Evolutionary conservation across 1,140 invertebrate genomes (phyloP).

Genomic region (Trachelipus rathkii): DNA sequence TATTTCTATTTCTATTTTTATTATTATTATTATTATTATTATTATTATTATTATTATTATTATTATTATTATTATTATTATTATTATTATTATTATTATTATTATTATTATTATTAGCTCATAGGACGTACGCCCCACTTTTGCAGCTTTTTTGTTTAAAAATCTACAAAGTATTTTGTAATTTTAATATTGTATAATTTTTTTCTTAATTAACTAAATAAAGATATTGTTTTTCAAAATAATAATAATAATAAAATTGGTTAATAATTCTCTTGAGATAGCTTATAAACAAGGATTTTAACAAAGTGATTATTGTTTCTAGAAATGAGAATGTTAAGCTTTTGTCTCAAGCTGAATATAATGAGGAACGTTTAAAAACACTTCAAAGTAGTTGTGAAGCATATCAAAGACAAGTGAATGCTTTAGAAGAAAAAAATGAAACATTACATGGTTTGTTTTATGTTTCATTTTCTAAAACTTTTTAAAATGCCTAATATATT

Average conservation of each 20-base stretch:
- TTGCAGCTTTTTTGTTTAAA: too few relatives aligned
- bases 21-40: too few relatives aligned
- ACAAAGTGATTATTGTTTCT: not conserved
- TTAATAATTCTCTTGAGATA: not conserved
- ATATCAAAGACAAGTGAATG: constrained; percentile 77
- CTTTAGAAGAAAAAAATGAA: constrained; percentile 77
- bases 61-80: too few relatives aligned
- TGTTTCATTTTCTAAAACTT: too few relatives aligned
- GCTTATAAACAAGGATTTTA: not conserved
- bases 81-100: too few relatives aligned
- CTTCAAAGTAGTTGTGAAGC: constrained; percentile 72
- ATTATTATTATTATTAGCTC: too few relatives aligned
- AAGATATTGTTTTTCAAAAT: not conserved
- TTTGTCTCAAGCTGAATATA: constrained; percentile 66
- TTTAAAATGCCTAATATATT: too few relatives aligned
- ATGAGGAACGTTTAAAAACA: constrained; percentile 75
- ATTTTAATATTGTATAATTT: not conserved
- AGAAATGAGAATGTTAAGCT: constrained; percentile 64
- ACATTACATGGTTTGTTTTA: constrained; percentile 56
- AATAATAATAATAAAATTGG: too few relatives aligned
- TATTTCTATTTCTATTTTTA: too few relatives aligned
- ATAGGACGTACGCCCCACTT: too few relatives aligned
- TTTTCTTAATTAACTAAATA: not conserved
- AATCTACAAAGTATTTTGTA: too few relatives aligned
- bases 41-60: too few relatives aligned